A percentile compares a stretch with the other conserved stretches of the same genome.
Evolutionary conservation across 2,888 invertebrate species (phyloP).

Genomic region (Orthonevra nobilis): DNA sequence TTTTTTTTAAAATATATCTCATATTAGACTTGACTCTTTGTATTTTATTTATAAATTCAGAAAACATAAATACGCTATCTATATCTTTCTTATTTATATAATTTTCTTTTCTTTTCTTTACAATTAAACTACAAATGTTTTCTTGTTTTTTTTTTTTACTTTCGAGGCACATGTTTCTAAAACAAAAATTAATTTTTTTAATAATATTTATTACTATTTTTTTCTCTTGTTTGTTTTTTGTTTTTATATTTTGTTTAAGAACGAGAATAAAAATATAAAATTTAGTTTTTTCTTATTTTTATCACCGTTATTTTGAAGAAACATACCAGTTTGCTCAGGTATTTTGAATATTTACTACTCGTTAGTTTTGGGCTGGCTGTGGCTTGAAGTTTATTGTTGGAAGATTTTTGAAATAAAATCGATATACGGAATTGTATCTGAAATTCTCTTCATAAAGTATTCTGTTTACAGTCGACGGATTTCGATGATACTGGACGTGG

Average conservation of each 20-base stretch:
- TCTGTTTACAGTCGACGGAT: conserved; percentile 77
- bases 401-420: conserved; percentile 19
- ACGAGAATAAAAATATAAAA: conserved; percentile 20
- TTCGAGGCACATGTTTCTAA: conserved; percentile 69
- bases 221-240: not conserved
- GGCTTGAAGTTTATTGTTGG: conserved; percentile 6
- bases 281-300: conserved; percentile 31
- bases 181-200: conserved; percentile 19
- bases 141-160: too few species aligned
- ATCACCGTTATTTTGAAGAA: conserved; percentile 51
- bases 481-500: conserved; percentile 76
- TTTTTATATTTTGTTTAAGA: not conserved
- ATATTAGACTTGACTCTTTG: conserved; percentile 40
- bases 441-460: conserved; percentile 77
- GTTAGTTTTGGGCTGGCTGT: conserved; percentile 1
- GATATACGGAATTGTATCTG: conserved; percentile 18
- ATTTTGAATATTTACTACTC: conserved; percentile 10
- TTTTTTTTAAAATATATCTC: conserved; percentile 20
- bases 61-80: conserved; percentile 55
- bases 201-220: not conserved
- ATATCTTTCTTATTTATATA: conserved; percentile 13
- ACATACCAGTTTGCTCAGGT: conserved; percentile 24
- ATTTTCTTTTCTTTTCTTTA: conserved; percentile 3
- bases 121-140: conserved; percentile 49
- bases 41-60: conserved; percentile 48